phyloP scores from a whole-genome alignment of 1,140 invertebrate genomes.

The Plectus sambesii region DNA sequence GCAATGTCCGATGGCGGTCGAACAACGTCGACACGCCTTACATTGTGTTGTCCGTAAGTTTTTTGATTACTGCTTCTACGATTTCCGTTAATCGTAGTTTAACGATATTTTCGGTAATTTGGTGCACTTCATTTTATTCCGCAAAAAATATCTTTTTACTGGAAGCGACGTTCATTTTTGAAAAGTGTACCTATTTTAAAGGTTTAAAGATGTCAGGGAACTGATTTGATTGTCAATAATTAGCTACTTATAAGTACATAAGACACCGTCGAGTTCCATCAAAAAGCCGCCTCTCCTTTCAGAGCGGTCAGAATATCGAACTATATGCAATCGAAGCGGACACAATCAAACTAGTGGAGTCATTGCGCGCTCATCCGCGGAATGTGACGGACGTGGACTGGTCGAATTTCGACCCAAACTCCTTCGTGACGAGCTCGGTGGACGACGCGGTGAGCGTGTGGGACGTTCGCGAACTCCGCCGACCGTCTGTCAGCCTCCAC shows the following conservation, averaged over 20 bases:
- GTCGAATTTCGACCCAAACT: neutral
- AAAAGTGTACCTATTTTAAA: too few species aligned
- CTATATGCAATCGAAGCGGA: neutral
- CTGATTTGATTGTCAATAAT: too few species aligned
- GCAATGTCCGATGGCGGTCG: too few species aligned
- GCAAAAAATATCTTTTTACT: too few species aligned
- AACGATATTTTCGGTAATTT: neutral
- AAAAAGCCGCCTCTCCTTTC: neutral
- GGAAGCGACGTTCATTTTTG: too few species aligned
- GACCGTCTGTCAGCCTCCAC: neutral
- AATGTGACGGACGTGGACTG: neutral
- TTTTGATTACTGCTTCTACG: neutral
- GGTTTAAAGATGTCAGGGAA: too few species aligned
- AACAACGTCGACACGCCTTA: too few species aligned
- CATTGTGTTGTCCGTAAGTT: too few species aligned
- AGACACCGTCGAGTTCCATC: too few species aligned
- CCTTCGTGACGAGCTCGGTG: neutral
- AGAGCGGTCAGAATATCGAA: neutral
- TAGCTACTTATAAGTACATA: too few species aligned
- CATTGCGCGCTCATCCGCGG: neutral
- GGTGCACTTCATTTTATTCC: too few species aligned
- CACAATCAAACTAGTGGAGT: neutral
- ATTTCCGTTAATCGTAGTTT: neutral
- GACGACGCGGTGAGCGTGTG: neutral
- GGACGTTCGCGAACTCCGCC: neutral